Percentiles rank a stretch among this genome's conserved stretches.
Evolutionary conservation across 2,113 vertebrate genomes (phyloP).

Genomic region (Miniopterus natalensis): DNA sequence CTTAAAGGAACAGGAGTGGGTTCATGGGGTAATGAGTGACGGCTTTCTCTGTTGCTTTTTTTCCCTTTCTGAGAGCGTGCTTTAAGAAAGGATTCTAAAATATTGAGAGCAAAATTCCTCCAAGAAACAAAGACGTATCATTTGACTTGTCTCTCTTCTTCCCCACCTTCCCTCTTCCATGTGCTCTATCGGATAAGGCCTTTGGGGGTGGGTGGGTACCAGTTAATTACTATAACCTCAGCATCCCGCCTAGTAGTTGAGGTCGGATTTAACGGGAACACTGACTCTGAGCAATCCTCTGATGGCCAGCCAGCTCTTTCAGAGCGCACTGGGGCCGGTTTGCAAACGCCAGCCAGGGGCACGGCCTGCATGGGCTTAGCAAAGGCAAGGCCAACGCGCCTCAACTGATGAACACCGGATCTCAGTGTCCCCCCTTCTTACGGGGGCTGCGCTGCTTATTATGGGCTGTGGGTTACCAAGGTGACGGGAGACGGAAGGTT

Average conservation of each 20-base stretch:
- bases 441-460: background rate
- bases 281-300: background rate
- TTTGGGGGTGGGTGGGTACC: background rate
- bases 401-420: fast-evolving
- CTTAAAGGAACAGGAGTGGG: background rate
- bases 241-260: background rate
- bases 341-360: background rate
- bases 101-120: background rate
- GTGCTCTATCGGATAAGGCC: background rate
- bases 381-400: background rate
- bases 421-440: background rate
- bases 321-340: background rate
- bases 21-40: background rate
- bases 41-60: background rate
- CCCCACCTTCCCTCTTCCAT: background rate
- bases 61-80: background rate
- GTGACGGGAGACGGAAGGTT: background rate
- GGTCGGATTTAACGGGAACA: background rate
- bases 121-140: background rate
- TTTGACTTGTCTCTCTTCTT: background rate
- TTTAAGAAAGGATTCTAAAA: background rate
- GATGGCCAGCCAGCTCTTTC: background rate
- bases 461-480: background rate
- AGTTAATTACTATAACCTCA: background rate
- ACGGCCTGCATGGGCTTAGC: background rate